Base-by-base conservation (phyloP, 2,888 invertebrate genomes). In the Sussaba pulchella region DNA sequence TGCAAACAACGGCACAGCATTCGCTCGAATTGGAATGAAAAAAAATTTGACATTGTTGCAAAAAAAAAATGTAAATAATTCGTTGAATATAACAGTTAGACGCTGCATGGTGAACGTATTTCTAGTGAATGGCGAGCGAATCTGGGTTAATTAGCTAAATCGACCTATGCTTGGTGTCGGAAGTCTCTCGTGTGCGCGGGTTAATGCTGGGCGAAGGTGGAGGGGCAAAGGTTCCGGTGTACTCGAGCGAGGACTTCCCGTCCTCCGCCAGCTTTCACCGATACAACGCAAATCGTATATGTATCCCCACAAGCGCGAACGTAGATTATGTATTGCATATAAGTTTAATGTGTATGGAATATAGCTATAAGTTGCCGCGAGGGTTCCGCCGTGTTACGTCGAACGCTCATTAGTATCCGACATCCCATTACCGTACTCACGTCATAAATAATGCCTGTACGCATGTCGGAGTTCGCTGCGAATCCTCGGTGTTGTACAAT, bases 361-460 rank as follows among this genome's bases (percentile, higher is more conserved):
- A 6, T 31, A 31, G 31, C 31, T 31, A 31, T 31, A 31, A 31
- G 36, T n/a, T 31, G 64, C 59, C 67, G 52, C 63, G 63, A 69
- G 67, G 41, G 73, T 73, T 81, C 54, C 64, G 69, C 69, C 57
- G 77, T 69, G 86, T 87, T 87, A 85, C 87, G 87, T 86, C 83
- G 85, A 86, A 85, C 83, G 85, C 88, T 90, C 91, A 90, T 91
- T 90, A 90, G 88, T 88, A 88, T 85, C 86, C 87, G 89, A 89
- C 90, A 88, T 90, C 87, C 89, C 88, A 89, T 91, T 91, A 91
- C 86, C 73, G 81, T 82, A 81, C 78, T 82, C 79, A 82, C 84
- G 83, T 87, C 90, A 89, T 91, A 91, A 91, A 90, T 90, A 90
- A 89, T 85, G 83, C 82, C 84, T 84, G 80, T 82, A 82, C 83